Conservation (phyloP, 2,888 invertebrate genomes). For the Mythimna impura region DNA sequence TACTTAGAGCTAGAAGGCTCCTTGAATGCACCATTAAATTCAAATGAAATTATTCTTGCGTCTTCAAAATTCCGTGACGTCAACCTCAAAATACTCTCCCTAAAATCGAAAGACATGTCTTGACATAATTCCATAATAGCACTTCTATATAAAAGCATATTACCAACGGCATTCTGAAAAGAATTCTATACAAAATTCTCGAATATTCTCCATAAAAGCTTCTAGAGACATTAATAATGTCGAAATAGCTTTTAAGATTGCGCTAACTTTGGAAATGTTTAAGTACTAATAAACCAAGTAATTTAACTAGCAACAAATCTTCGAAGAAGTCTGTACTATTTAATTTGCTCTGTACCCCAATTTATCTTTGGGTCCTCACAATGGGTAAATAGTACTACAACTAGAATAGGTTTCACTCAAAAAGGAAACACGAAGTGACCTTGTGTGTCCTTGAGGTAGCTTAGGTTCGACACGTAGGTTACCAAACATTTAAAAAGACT, state of each 20-base stretch:
- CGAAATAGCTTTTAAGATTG: conserved; percentile 57
- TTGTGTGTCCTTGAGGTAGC: neutral
- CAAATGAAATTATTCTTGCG: conserved; percentile 18
- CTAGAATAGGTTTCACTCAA: conserved; percentile 2
- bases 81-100: conserved; percentile 21
- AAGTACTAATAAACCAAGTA: conserved; percentile 52
- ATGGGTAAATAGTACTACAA: conserved; percentile 10
- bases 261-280: conserved; percentile 46
- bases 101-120: conserved; percentile 28
- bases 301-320: conserved; percentile 56
- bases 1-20: neutral
- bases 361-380: conserved; percentile 26
- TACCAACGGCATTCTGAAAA: conserved; percentile 10
- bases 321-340: conserved; percentile 35
- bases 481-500: neutral
- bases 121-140: conserved; percentile 36
- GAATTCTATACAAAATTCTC: conserved; percentile 43
- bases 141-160: conserved; percentile 21
- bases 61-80: conserved; percentile 14
- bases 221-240: conserved; percentile 54
- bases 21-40: conserved; percentile 10
- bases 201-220: conserved; percentile 42
- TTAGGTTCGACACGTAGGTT: neutral
- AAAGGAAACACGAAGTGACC: neutral
- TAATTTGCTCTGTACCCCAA: conserved; percentile 40